These are phyloP conservation scores for Anser cygnoides DNA, from an alignment of 2,113 vertebrate genomes.

Conservation along the genomic window DNA sequence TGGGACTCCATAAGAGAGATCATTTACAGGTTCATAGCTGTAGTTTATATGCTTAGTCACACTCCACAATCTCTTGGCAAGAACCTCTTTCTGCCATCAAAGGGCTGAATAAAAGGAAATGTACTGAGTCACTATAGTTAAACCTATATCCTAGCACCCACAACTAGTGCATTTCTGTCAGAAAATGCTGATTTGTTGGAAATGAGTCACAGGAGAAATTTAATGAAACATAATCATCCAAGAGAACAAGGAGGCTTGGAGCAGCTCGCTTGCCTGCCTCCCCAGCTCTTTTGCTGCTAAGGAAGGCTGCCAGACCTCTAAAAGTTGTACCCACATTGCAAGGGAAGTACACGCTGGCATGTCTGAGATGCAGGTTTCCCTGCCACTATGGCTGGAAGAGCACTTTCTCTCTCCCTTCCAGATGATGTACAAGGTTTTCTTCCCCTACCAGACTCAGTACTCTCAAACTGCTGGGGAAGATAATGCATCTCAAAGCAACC, in stretches of 20 bases:
- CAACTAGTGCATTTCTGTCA: background rate
- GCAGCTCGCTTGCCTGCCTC: background rate
- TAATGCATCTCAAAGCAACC: background rate
- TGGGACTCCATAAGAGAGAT: background rate
- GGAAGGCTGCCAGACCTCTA: background rate
- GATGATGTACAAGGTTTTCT: background rate
- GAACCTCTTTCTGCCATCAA: background rate
- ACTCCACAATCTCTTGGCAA: background rate
- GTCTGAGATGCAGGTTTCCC: background rate
- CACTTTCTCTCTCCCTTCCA: background rate
- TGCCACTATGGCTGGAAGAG: fast-evolving
- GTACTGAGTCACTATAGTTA: background rate
- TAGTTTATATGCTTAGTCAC: background rate
- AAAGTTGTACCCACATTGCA: background rate
- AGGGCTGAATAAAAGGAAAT: background rate
- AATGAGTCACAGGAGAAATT: background rate
- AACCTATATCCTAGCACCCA: background rate
- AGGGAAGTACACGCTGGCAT: fast-evolving
- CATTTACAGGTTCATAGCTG: background rate
- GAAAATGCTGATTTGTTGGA: background rate
- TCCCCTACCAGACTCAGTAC: background rate
- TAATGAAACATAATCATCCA: background rate
- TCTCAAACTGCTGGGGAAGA: background rate
- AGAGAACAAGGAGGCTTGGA: background rate
- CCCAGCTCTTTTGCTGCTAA: background rate